Percentiles rank a stretch among this genome's conserved stretches.
Evolutionary conservation across 2,113 vertebrate species (phyloP).

Genomic region (Phrynosoma blainvillii): DNA sequence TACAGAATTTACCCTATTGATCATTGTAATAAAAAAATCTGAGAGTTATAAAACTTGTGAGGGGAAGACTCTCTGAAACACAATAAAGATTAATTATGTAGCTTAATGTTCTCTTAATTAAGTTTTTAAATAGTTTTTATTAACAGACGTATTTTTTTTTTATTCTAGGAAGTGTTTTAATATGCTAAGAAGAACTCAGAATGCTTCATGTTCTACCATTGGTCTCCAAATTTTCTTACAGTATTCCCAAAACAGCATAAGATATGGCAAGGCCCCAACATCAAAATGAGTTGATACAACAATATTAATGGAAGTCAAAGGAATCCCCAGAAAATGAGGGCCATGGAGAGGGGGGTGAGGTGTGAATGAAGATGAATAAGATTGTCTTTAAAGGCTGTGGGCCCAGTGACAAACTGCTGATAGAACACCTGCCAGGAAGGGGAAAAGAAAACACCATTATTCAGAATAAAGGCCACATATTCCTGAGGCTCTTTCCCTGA

Average conservation of each 20-base stretch:
- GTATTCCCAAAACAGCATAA: slow-evolving; percentile 50
- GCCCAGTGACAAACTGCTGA: slow-evolving; percentile 64
- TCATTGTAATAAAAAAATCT: slow-evolving; percentile 76
- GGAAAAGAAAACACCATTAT: slow-evolving; percentile 52
- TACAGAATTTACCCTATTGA: slow-evolving; percentile 77
- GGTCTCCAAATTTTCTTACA: slow-evolving; percentile 42
- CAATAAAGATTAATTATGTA: slow-evolving; percentile 84
- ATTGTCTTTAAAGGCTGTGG: slow-evolving; percentile 64
- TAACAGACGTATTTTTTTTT: slow-evolving; percentile 77
- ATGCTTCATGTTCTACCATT: slow-evolving; percentile 31
- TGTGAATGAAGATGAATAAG: slow-evolving; percentile 71
- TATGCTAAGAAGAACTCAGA: slow-evolving; percentile 67
- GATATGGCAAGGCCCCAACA: slow-evolving; percentile 34
- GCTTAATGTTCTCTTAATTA: slow-evolving; percentile 81
- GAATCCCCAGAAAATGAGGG: slow-evolving; percentile 46
- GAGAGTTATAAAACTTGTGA: slow-evolving; percentile 71
- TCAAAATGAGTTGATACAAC: slow-evolving; percentile 59
- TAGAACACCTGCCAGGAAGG: slow-evolving; percentile 46
- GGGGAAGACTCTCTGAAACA: slow-evolving; percentile 67
- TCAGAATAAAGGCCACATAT: slow-evolving; percentile 37
- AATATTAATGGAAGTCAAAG: slow-evolving; percentile 64
- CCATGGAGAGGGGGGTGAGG: slow-evolving; percentile 41
- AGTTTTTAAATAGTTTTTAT: slow-evolving; percentile 85
- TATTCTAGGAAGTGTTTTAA: slow-evolving; percentile 69
- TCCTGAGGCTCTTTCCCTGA: slow-evolving; percentile 14